phyloP scores from a whole-genome alignment of 1,140 invertebrate species.

The Aphelinus certus region DNA sequence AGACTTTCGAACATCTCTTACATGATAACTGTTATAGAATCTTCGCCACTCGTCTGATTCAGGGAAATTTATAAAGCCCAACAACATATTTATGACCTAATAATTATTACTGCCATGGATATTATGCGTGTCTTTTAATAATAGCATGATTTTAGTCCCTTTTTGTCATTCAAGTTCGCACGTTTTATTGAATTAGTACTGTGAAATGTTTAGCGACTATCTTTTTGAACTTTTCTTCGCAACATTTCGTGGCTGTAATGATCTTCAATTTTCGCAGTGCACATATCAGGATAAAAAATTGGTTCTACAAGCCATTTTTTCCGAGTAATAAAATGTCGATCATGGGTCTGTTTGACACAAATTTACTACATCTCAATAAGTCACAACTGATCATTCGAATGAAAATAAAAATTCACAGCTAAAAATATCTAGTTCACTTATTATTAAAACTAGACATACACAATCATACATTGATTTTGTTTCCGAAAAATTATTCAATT shows the following conservation, averaged over 20 bases:
- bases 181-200: constrained; percentile 8
- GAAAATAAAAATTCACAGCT: constrained; percentile 22
- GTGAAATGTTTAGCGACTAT: constrained; percentile 8
- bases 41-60: constrained; percentile 46
- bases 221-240: not conserved
- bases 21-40: constrained; percentile 41
- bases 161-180: constrained; percentile 14
- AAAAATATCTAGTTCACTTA: constrained; percentile 15
- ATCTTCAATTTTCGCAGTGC: constrained; percentile 13
- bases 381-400: constrained; percentile 14
- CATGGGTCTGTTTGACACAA: not conserved
- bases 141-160: constrained; percentile 5
- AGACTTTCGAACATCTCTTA: constrained; percentile 46
- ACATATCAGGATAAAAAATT: constrained; percentile 18
- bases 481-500: constrained; percentile 25
- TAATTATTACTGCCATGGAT: constrained; percentile 46
- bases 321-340: constrained; percentile 24
- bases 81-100: constrained; percentile 46
- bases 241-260: constrained; percentile 1
- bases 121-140: constrained; percentile 20
- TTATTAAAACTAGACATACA: constrained; percentile 28
- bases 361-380: constrained; percentile 4
- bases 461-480: constrained; percentile 28
- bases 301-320: constrained; percentile 17
- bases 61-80: constrained; percentile 55